Conservation (phyloP, 2,888 invertebrate species). For the Catonia carolina region DNA sequence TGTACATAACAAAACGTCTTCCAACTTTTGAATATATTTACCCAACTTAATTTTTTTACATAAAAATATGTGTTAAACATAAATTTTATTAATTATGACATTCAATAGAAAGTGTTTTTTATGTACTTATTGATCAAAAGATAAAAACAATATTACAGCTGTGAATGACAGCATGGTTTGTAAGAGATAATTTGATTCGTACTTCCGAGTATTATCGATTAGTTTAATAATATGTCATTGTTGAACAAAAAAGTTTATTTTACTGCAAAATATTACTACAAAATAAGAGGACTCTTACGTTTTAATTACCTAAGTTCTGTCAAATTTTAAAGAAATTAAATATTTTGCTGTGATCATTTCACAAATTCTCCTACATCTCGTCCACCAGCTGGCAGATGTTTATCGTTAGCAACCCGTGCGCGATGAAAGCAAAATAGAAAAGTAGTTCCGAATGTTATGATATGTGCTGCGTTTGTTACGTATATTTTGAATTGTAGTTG, state of each 20-base stretch:
- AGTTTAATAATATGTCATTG: background rate
- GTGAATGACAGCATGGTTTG: conserved; percentile 3
- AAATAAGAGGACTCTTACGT: no score
- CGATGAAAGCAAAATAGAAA: no score
- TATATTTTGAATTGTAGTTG: no score
- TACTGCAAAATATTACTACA: background rate
- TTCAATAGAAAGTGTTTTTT: no score
- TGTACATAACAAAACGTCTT: no score
- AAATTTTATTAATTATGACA: no score
- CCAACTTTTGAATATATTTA: no score
- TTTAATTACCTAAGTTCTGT: no score
- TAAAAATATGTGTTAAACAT: no score
- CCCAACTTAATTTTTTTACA: no score
- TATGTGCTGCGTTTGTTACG: background rate
- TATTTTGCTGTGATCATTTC: conserved; percentile 9
- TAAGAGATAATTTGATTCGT: background rate
- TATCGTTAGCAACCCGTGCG: background rate
- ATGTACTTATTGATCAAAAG: no score
- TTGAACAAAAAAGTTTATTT: background rate
- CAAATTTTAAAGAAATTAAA: background rate
- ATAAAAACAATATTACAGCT: background rate
- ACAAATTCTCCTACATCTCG: conserved; percentile 15
- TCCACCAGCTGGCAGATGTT: conserved; percentile 21
- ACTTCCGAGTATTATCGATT: background rate
- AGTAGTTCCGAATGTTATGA: conserved; percentile 3